Evolutionary conservation across 2,888 invertebrate species (phyloP).

Genomic region (Silvanus unidentatus): DNA sequence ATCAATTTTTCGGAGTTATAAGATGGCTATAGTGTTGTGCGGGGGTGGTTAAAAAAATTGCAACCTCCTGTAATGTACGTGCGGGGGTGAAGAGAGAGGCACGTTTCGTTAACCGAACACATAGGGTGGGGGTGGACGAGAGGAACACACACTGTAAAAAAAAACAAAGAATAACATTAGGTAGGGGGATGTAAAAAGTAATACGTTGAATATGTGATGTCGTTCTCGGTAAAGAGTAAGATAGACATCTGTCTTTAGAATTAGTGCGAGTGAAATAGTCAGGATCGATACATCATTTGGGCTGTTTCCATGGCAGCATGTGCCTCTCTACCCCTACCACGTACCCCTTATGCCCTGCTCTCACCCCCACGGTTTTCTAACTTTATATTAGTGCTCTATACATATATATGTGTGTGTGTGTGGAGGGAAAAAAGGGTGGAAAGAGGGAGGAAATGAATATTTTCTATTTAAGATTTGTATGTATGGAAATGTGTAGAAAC

Average conservation of each 20-base stretch:
- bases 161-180: neutral
- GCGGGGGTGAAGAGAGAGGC: too few species aligned
- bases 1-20: too few species aligned
- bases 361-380: conserved; percentile 23
- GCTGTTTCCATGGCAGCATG: conserved; percentile 51
- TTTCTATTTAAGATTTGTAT: conserved; percentile 43
- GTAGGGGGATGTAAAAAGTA: conserved; percentile 42
- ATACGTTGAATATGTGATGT: conserved; percentile 50
- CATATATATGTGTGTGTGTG: too few species aligned
- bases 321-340: conserved; percentile 41
- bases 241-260: conserved; percentile 29
- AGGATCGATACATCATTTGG: conserved; percentile 52
- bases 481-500: conserved; percentile 18
- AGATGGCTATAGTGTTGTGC: too few species aligned
- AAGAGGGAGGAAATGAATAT: conserved; percentile 42
- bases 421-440: too few species aligned
- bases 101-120: too few species aligned
- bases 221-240: conserved; percentile 37
- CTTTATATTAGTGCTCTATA: conserved; percentile 42
- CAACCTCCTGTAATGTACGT: too few species aligned
- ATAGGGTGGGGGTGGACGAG: conserved; percentile 14
- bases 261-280: conserved; percentile 40
- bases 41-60: too few species aligned
- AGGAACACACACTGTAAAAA: too few species aligned
- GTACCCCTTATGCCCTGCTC: conserved; percentile 30